These are phyloP conservation scores for Capricornis sumatraensis DNA, from an alignment of 2,113 vertebrate genomes.

Conservation along the genomic window DNA sequence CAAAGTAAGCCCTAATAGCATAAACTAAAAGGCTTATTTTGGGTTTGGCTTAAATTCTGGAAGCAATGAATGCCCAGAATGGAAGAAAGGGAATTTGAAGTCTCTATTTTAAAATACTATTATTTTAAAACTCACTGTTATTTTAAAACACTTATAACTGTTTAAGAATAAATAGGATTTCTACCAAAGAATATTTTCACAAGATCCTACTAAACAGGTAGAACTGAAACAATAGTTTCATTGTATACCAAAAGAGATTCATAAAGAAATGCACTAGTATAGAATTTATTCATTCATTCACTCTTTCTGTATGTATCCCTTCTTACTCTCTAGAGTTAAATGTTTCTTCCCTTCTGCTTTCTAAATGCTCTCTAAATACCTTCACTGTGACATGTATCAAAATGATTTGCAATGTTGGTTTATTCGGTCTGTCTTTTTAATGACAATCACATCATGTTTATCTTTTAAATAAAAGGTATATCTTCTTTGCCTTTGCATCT, in stretches of 20 bases:
- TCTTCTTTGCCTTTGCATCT: not conserved
- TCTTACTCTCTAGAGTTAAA: not conserved
- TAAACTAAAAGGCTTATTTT: constrained; percentile 18
- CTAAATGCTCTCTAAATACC: not conserved
- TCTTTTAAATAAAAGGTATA: not conserved
- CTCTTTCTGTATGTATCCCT: not conserved
- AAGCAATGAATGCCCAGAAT: not conserved
- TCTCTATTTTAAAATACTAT: constrained; percentile 43
- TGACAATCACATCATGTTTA: not conserved
- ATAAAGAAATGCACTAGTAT: not conserved
- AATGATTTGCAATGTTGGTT: not conserved
- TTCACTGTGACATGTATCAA: not conserved
- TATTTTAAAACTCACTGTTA: not conserved
- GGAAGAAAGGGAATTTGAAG: constrained; percentile 29
- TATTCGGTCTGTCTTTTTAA: not conserved
- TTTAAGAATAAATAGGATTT: not conserved
- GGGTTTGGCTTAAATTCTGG: constrained; percentile 36
- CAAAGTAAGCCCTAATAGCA: constrained; percentile 9
- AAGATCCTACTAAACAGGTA: not conserved
- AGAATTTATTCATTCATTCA: not conserved
- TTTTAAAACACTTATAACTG: constrained; percentile 7
- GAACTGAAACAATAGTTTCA: not conserved
- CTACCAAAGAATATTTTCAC: not conserved
- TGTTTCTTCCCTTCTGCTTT: not conserved
- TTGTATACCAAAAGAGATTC: not conserved